Base-by-base conservation (phyloP, 2,113 vertebrate genomes). In the Ariopsis seemanni region DNA sequence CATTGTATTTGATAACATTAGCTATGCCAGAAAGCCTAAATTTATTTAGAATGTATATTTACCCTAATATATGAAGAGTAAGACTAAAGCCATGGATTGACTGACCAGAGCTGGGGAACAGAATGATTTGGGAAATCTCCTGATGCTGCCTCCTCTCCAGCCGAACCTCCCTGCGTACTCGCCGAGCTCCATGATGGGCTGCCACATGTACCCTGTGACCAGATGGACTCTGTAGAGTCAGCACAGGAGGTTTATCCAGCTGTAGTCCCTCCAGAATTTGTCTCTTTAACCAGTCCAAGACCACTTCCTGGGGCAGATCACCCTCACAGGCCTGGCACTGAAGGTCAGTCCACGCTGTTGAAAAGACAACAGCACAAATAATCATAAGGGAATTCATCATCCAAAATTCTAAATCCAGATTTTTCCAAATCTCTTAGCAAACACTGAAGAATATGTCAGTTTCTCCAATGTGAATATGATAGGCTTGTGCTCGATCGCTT, bases 101-200 rank as follows among this genome's bases (percentile, higher is more conserved):
- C 93, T 97, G 90, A 99, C 98, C 97, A 91, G 96, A 93, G 65
- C 92, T 93, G 5, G 98, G 97, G 91, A 99, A 99, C 42, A 97
- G 90, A 83, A 98, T 98, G 71, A 96, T 93, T 87, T 98, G 94
- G 5, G 95, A 96, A 0, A 86, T 93, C 50, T 97, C 97, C 50
- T 83, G 77, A 34, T 85, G 75, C 0, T 91, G 18, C 85, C 75
- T 82, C 82, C 60, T n/a, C 50, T 91, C 86, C 58, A 83, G 5
- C 91, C 86, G 1, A 30, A 71, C 0, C 0, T 90, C 4, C 17
- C 92, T 90, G 83, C 91, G 94, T 0, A 65, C 52, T 55, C 92
- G 85, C 72, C 34, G 42, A 84, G 88, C 85, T 94, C 27, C 0
- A 92, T 90, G 90, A 14, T 1, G 96, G 90, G 87, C 94, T 71